phyloP scores from a whole-genome alignment of 2,888 invertebrate genomes.

The Ecdyonurus torrentis region DNA sequence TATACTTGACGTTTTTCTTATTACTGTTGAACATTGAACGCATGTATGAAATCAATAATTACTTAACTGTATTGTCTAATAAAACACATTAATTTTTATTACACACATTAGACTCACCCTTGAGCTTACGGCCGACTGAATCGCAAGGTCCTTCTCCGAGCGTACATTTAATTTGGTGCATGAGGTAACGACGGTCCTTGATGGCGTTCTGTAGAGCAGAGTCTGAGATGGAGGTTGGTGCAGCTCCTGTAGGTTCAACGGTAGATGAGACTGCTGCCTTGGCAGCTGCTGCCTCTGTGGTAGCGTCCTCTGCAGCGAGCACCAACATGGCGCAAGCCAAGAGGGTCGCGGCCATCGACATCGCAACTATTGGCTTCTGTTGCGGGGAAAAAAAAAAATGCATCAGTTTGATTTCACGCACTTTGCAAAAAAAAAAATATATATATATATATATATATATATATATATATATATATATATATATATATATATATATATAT shows the following conservation, averaged over 20 bases:
- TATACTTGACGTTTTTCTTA: neutral
- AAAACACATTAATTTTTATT: slow-evolving; percentile 5
- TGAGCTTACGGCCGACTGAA: slow-evolving; percentile 50
- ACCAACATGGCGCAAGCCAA: neutral
- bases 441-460: too few relatives aligned
- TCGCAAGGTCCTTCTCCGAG: slow-evolving; percentile 57
- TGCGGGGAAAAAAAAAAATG: too few relatives aligned
- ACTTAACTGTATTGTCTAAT: neutral
- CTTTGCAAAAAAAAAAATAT: too few relatives aligned
- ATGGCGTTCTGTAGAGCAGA: slow-evolving; percentile 47
- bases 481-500: too few relatives aligned
- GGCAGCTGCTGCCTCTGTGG: neutral
- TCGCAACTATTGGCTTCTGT: too few relatives aligned
- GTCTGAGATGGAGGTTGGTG: slow-evolving; percentile 31
- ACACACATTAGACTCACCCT: slow-evolving; percentile 36
- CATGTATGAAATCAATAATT: slow-evolving; percentile 3
- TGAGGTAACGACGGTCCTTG: slow-evolving; percentile 50
- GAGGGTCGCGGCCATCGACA: too few relatives aligned
- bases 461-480: too few relatives aligned
- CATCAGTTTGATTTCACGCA: too few relatives aligned
- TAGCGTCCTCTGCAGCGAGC: neutral
- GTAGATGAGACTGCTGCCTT: neutral
- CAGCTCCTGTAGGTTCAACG: neutral
- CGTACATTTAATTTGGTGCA: slow-evolving; percentile 54
- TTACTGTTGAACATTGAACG: slow-evolving; percentile 6